Conservation (phyloP, 2,888 invertebrate species). For the Drosophila kambysellisi region DNA sequence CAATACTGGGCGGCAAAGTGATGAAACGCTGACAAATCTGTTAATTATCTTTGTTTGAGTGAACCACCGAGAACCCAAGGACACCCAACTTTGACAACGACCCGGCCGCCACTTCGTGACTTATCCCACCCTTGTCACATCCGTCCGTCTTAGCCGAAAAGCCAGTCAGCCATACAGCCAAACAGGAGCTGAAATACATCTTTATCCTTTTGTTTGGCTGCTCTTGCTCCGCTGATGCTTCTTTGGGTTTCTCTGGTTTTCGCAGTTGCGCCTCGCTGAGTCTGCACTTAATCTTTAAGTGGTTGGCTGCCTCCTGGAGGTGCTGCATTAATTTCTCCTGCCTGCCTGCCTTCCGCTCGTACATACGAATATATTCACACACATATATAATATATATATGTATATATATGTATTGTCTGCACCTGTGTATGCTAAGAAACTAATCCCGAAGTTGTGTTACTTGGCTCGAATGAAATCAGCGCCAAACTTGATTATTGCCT, state of each 20-base stretch:
- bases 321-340: slow-evolving; percentile 61
- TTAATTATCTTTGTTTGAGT: slow-evolving; percentile 81
- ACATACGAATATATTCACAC: background rate
- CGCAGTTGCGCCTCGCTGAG: slow-evolving; percentile 71
- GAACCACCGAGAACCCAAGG: slow-evolving; percentile 42
- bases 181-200: slow-evolving; percentile 18
- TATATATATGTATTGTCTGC: slow-evolving; percentile 18
- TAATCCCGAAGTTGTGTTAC: slow-evolving; percentile 74
- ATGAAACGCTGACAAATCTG: slow-evolving; percentile 81
- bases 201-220: slow-evolving; percentile 40
- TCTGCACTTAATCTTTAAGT: slow-evolving; percentile 79
- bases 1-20: slow-evolving; percentile 66
- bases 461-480: slow-evolving; percentile 69
- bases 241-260: slow-evolving; percentile 16
- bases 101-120: background rate
- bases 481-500: slow-evolving; percentile 75
- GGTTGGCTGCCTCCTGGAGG: slow-evolving; percentile 70
- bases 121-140: background rate
- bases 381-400: background rate
- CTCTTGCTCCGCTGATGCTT: background rate
- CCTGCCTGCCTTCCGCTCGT: slow-evolving; percentile 3
- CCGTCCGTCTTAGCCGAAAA: slow-evolving; percentile 5
- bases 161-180: slow-evolving; percentile 22
- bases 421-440: slow-evolving; percentile 55
- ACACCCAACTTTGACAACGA: background rate